Evolutionary conservation across 2,113 vertebrate species (phyloP).

Genomic region (Indri indri): DNA sequence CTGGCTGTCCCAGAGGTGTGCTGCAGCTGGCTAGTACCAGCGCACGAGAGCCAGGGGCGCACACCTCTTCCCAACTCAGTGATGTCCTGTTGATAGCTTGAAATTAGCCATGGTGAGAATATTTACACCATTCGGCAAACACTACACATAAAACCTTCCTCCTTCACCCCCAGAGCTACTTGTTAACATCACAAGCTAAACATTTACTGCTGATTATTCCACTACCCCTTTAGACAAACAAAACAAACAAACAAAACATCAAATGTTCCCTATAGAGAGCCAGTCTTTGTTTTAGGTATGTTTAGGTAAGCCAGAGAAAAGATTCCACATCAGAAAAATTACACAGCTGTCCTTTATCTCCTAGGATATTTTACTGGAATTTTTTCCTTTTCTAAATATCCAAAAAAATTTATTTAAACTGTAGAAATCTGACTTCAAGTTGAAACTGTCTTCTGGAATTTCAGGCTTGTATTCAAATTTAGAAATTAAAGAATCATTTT

Average conservation of each 20-base stretch:
- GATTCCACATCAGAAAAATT: not conserved
- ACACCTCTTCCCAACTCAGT: not conserved
- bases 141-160: not conserved
- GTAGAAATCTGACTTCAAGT: not conserved
- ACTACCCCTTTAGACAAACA: not conserved
- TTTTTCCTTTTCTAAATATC: not conserved
- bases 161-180: not conserved
- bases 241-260: not conserved
- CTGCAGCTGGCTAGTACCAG: not conserved
- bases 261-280: not conserved
- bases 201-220: slow-evolving; percentile 14
- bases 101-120: not conserved
- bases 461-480: slow-evolving; percentile 31
- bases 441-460: not conserved
- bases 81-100: not conserved
- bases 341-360: not conserved
- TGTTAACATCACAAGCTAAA: not conserved
- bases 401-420: not conserved
- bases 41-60: not conserved
- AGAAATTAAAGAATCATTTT: slow-evolving; percentile 4
- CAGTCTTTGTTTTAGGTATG: not conserved
- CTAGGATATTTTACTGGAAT: not conserved
- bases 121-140: not conserved
- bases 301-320: not conserved
- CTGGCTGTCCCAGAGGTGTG: not conserved